Conservation (phyloP, 2,888 invertebrate genomes). For the Lomographa bimaculata region DNA sequence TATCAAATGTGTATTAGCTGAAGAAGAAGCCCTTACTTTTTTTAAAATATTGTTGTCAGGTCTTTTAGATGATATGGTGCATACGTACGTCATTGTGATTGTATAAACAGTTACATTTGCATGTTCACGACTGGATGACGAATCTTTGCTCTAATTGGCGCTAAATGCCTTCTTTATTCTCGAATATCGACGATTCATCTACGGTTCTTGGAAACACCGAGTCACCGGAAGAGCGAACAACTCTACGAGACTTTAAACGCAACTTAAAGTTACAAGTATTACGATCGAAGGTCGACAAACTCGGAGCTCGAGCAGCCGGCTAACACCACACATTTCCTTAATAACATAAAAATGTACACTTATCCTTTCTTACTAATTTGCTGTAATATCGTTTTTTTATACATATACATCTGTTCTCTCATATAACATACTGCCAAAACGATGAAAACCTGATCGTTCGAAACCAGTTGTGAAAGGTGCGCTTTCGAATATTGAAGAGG, state of each 20-base stretch:
- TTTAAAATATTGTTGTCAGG: too few relatives aligned
- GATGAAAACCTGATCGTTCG: slow-evolving; percentile 35
- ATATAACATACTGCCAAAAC: too few relatives aligned
- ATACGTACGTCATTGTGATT: too few relatives aligned
- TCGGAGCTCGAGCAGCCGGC: slow-evolving; percentile 37
- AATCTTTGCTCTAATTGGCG: slow-evolving; percentile 9
- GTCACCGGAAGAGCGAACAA: slow-evolving; percentile 3
- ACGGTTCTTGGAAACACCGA: slow-evolving; percentile 1
- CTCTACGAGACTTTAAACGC: slow-evolving; percentile 41
- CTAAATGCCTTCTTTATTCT: slow-evolving; percentile 7
- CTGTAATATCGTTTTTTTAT: slow-evolving; percentile 18
- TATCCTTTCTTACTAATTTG: slow-evolving; percentile 33
- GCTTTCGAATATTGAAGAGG: slow-evolving; percentile 17
- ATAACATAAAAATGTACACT: slow-evolving; percentile 48
- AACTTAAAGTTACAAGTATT: slow-evolving; percentile 37
- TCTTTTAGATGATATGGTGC: too few relatives aligned
- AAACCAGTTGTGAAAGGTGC: slow-evolving; percentile 40
- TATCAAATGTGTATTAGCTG: too few relatives aligned
- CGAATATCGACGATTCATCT: background rate
- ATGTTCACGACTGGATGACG: slow-evolving; percentile 8
- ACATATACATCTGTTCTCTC: too few relatives aligned
- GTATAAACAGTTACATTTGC: too few relatives aligned
- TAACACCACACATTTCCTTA: slow-evolving; percentile 52
- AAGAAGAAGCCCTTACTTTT: too few relatives aligned
- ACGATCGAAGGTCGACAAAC: slow-evolving; percentile 64